Base-by-base conservation (phyloP, 1,140 invertebrate genomes). In the Meloidogyne floridensis region DNA sequence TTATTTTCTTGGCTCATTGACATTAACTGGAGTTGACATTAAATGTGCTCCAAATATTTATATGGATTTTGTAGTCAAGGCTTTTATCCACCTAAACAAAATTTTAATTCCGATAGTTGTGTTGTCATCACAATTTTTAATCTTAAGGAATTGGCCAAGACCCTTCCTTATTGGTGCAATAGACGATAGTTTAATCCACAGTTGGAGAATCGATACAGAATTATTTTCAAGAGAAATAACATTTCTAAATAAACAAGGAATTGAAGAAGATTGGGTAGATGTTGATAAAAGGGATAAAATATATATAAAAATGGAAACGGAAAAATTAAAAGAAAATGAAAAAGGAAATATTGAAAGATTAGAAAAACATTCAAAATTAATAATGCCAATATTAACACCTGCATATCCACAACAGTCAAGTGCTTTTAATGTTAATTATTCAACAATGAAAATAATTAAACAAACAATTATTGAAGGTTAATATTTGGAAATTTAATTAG, bases 341-440 rank as follows among this genome's bases (percentile, higher is more conserved):
- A 59, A 59, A 15, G 56, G 15, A 59, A 59, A 59, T 59, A 59
- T 59, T 59, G 5, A 59, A 59, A 47, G 56, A 59, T 59, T 59
- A 59, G 56, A 59, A 59, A 59, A 59, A 59, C 56, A 59, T 59
- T 59, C 56, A 59, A 59, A 59, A 59, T 59, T 59, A 59, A 59
- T 59, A 59, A 59, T 59, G 11, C 56, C 56, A 59, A 59, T 59
- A 59, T 15, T 59, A 15, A 59, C 56, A 59, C 56, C 56, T 3
- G 56, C 11, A 59, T 59, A 59, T 59, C 56, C 56, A 59, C 56
- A 59, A 59, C 56, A 59, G 15, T 59, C 56, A 59, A 15, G 11
- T 47, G 47, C 47, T 47, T 47, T 47, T 47, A 47, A 47, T 47
- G 47, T 47, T 47, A 47, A 47, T 47, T 47, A 47, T 47, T 47